phyloP scores from a whole-genome alignment of 2,113 vertebrate genomes.

The Oncorhynchus masou region DNA sequence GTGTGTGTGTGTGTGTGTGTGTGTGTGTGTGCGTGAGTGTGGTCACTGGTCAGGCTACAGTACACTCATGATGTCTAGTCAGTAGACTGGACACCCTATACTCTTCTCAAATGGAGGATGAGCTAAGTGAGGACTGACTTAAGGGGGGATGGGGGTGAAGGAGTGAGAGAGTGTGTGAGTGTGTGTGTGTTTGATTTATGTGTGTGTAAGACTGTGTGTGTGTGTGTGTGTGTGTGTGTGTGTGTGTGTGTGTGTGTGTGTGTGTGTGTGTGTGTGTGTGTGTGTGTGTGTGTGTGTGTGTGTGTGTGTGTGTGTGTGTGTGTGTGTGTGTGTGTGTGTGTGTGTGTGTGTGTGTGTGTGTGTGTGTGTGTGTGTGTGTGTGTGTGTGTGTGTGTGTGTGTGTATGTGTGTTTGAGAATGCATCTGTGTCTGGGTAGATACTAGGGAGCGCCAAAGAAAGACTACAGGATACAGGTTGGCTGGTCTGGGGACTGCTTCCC shows the following conservation, averaged over 20 bases:
- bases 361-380: too few relatives aligned
- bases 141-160: background rate
- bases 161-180: background rate
- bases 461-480: background rate
- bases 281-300: background rate
- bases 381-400: too few relatives aligned
- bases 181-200: background rate
- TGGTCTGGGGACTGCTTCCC: background rate
- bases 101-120: conserved; percentile 19
- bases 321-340: too few relatives aligned
- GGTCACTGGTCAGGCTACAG: background rate
- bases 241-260: background rate
- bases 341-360: background rate
- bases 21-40: background rate
- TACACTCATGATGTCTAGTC: background rate
- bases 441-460: background rate
- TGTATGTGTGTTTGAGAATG: background rate
- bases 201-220: too few relatives aligned
- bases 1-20: too few relatives aligned
- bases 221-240: too few relatives aligned
- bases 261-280: background rate
- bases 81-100: background rate
- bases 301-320: background rate
- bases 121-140: conserved; percentile 8
- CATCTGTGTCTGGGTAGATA: background rate